phyloP scores from a whole-genome alignment of 2,113 vertebrate genomes.

The Machaerirhynchus nigripectus region DNA sequence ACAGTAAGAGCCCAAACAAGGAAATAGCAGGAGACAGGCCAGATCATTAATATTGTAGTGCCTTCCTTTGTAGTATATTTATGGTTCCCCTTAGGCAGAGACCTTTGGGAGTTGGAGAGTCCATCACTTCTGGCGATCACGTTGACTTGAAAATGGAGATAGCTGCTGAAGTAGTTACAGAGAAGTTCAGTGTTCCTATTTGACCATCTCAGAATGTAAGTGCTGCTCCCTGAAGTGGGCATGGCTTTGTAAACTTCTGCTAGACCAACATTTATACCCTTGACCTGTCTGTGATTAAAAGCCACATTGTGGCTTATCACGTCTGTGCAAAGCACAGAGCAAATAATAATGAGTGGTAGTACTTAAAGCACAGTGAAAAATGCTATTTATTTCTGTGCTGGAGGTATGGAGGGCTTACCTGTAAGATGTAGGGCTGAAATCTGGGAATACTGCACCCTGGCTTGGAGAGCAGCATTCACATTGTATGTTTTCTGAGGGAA shows the following conservation, averaged over 20 bases:
- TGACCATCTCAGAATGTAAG: accelerated
- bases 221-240: neutral
- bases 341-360: neutral
- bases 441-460: accelerated
- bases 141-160: neutral
- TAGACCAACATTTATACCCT: neutral
- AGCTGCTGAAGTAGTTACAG: neutral
- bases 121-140: neutral
- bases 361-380: neutral
- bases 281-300: neutral
- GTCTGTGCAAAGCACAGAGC: neutral
- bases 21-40: neutral
- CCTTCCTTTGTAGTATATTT: neutral
- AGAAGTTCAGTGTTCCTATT: neutral
- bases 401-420: neutral
- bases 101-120: neutral
- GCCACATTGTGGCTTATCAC: neutral
- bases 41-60: neutral
- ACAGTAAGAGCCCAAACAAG: neutral
- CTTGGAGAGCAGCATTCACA: neutral
- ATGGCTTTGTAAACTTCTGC: neutral
- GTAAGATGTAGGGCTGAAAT: neutral
- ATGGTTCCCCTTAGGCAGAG: neutral
- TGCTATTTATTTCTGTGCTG: neutral
- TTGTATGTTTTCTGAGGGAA: neutral